Evolutionary conservation across 2,888 invertebrate genomes (phyloP), one percentile per base, ranked within the genome.

Genomic region (Choristoneura rosaceana): DNA sequence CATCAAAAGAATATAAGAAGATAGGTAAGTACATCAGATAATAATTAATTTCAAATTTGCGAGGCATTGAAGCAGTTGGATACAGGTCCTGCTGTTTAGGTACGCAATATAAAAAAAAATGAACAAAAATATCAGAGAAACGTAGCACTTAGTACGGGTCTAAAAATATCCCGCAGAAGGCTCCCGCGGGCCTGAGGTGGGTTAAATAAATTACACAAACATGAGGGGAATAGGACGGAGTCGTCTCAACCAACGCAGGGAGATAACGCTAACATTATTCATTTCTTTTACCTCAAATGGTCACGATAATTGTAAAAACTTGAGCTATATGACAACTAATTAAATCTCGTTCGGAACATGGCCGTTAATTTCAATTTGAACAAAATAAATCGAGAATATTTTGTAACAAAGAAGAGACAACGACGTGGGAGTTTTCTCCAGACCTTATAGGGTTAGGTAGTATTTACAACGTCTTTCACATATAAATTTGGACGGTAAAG

Each of bases 161-260:
- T 62, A 71, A 69, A 65, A 68, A 69, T 64, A 69, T 59, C 43
- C 50, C 43, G n/a, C 55, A 55, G 38, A 64, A 66, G 41, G 55
- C 38, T 43, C 58, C 58, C 58, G 63, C 59, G 41, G 65, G 17
- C 38, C 58, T 59, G 63, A 68, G 71, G 68, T 73, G 68, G 50
- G 68, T 50, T 69, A 64, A 69, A 73, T 69, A 73, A 73, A 73
- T 69, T 73, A 73, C 73, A 60, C 43, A 69, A 73, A 73, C 73
- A 73, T 64, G 59, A 64, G 69, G 41, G 64, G 73, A 73, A 73
- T 69, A 73, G 61, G 66, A 62, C 47, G 41, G 14, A 14, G 63
- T 63, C 50, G 62, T 68, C 62, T 67, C 71, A 63, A 52, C 50
- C 68, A 60, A 15, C 59, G 58, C 15, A 55, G 34, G 61, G 41